Base-by-base conservation (phyloP, 2,888 invertebrate genomes). In the Drosophila mercatorum region DNA sequence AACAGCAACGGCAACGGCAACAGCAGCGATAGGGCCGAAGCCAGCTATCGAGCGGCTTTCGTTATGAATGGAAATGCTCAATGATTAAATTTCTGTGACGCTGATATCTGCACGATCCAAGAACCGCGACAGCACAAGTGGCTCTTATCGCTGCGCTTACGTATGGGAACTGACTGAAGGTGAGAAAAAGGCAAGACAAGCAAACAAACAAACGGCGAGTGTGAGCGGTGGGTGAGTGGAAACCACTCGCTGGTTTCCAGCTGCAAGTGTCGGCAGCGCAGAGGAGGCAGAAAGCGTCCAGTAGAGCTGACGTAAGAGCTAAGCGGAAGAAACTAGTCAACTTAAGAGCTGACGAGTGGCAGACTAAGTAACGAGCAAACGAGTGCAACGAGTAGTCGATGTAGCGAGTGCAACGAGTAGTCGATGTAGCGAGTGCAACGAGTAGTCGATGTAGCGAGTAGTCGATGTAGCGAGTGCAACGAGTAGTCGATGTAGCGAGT, bases 21-120 rank as follows among this genome's bases (percentile, higher is more conserved):
- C 22, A 2, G 22, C 49, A 51, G 56, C 72, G 60, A 58, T 67
- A 75, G 55, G 49, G 52, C 52, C 22, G 0, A 10, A n/a, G 44
- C 58, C 58, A 36, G 49, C 49, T 49, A 49, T 49, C 49, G 31
- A 17, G 44, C 47, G 36, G 61, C 52, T 31, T 17, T 51, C 47
- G 44, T 53, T 60, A 61, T 72, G 72, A 56, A 68, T 72, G 67
- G 55, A 51, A 64, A 55, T 59, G 55, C 17, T 68, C 68, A 73
- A 59, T 72, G 67, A 59, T 72, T 72, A 67, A 55, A 72, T 59
- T 17, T 67, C 41, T 41, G 47, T 31, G 43, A 12, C 62, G 26
- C 69, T 55, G 53, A 57, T 61, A 73, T 47, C 43, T 38, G n/a
- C 47, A 12, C 28, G 26, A 49, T 28, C 34, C 55, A 34, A 17